Conservation (phyloP, 2,113 vertebrate species). For the Murina feae region DNA sequence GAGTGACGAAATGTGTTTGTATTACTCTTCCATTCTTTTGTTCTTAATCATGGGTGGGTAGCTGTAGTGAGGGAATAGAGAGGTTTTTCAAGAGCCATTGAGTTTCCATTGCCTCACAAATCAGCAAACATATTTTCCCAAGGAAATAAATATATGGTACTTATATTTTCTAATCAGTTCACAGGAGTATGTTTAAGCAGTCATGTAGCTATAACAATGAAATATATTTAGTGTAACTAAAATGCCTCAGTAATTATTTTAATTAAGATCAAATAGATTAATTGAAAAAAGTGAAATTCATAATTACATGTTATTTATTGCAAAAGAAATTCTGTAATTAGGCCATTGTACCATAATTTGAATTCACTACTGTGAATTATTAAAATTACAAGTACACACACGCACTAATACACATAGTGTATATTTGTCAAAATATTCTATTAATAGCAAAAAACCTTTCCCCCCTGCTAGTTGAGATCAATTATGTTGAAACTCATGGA, state of each 20-base stretch:
- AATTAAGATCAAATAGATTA: conserved; percentile 17
- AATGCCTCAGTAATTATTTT: conserved; percentile 22
- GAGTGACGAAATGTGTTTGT: neutral
- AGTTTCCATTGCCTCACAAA: neutral
- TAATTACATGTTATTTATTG: neutral
- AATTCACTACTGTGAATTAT: conserved; percentile 11
- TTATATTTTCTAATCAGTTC: neutral
- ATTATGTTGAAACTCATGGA: neutral
- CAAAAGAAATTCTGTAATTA: conserved; percentile 4
- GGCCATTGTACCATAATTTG: neutral
- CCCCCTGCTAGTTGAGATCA: neutral
- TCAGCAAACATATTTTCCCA: neutral
- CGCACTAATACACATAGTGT: neutral
- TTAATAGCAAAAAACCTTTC: neutral
- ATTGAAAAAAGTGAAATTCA: neutral
- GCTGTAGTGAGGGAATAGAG: neutral
- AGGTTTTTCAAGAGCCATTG: neutral
- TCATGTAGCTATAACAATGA: neutral
- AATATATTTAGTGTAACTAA: conserved; percentile 15
- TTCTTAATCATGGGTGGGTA: neutral
- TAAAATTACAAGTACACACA: neutral
- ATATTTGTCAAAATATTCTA: conserved; percentile 2
- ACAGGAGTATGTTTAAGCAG: neutral
- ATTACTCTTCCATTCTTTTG: neutral
- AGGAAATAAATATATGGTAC: neutral